A percentile compares a stretch with the other conserved stretches of the same genome.
Conservation (phyloP, 2,888 invertebrate genomes). For the Pegoplata infirma region DNA sequence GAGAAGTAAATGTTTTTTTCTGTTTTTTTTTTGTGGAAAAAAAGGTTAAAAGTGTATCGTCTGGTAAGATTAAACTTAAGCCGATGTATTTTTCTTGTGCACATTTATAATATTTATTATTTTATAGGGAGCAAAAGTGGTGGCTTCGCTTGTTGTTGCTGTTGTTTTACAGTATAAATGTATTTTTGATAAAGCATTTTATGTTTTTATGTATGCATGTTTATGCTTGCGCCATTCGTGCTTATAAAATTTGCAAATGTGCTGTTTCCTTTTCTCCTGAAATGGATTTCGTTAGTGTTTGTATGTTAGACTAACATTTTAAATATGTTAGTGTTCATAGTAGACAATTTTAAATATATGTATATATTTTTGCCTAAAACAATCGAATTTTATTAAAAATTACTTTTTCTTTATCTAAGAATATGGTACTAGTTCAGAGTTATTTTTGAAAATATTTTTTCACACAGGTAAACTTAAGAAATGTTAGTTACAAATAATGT, state of each 20-base stretch:
- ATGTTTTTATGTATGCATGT: not conserved
- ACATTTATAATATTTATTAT: conserved; percentile 25
- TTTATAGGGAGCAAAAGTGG: conserved; percentile 12
- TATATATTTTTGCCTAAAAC: not conserved
- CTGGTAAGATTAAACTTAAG: conserved; percentile 30
- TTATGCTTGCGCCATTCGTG: not conserved
- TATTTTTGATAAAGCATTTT: conserved; percentile 17
- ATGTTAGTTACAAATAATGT: no score
- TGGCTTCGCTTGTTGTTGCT: conserved; percentile 20
- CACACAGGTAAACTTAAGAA: no score
- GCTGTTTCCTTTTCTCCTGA: not conserved
- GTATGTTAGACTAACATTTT: no score
- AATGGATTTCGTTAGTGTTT: not conserved
- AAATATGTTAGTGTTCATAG: not conserved
- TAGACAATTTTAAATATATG: not conserved
- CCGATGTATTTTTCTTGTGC: conserved; percentile 1
- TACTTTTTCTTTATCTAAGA: no score
- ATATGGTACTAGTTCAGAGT: no score
- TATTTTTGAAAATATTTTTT: no score
- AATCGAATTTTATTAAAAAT: conserved; percentile 8
- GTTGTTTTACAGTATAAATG: conserved; percentile 20
- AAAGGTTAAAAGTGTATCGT: conserved; percentile 30
- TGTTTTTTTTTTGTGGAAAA: conserved; percentile 1
- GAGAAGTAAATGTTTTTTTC: not conserved
- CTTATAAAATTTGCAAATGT: not conserved